These are phyloP conservation scores for Scaptomyza polygonia DNA, from an alignment of 2,888 invertebrate species.

Conservation along the genomic window DNA sequence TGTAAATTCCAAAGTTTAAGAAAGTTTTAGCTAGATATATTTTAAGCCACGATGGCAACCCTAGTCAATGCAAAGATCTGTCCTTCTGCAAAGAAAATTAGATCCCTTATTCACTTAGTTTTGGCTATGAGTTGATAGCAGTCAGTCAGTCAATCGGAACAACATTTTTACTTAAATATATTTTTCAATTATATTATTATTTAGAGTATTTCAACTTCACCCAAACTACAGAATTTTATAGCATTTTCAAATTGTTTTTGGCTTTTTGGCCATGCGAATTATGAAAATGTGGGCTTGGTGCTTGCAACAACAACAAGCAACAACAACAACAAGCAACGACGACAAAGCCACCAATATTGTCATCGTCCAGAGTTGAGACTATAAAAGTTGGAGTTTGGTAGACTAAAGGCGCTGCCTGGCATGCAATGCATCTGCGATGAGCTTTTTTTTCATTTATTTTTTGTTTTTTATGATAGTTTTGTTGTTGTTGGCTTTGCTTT, in stretches of 20 bases:
- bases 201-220: conserved; percentile 14
- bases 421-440: conserved; percentile 48
- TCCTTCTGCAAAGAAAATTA: no score
- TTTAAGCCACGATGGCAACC: background rate
- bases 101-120: background rate
- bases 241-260: conserved; percentile 32
- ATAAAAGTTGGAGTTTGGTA: conserved; percentile 10
- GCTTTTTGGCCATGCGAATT: conserved; percentile 64
- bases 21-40: no score
- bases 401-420: conserved; percentile 42
- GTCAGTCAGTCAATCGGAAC: background rate
- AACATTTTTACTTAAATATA: background rate
- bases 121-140: background rate
- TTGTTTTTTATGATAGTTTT: conserved; percentile 35
- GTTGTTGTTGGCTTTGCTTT: conserved; percentile 55
- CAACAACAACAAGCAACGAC: conserved; percentile 26
- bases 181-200: background rate
- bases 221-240: background rate
- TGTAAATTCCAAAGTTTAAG: no score
- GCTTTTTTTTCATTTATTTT: conserved; percentile 20
- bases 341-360: conserved; percentile 54
- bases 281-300: conserved; percentile 79
- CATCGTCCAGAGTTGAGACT: conserved; percentile 43
- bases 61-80: background rate
- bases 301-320: conserved; percentile 32